phyloP scores from a whole-genome alignment of 2,113 vertebrate species.

The Malaclemys terrapin region DNA sequence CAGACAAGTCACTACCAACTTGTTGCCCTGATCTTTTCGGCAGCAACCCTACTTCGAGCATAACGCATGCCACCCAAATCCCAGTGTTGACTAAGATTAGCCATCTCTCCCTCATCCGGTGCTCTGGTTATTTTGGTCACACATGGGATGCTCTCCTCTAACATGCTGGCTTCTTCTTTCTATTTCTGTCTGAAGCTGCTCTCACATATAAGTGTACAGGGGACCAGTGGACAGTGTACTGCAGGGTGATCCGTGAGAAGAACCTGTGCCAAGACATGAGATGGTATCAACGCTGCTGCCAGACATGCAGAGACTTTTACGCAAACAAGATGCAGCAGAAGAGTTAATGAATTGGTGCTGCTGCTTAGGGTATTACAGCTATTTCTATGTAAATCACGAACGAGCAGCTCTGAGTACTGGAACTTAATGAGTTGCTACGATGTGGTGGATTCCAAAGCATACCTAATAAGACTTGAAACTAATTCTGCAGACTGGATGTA shows the following conservation, averaged over 20 bases:
- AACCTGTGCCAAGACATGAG: constrained; percentile 96
- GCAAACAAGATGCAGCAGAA: constrained; percentile 90
- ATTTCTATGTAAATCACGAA: constrained; percentile 67
- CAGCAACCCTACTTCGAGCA: not conserved
- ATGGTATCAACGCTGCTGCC: constrained; percentile 97
- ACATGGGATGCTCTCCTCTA: not conserved
- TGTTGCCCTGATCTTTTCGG: not conserved
- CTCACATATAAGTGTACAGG: constrained; percentile 94
- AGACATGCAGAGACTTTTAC: constrained; percentile 97
- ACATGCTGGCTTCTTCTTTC: constrained; percentile 37
- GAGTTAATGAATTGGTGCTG: constrained; percentile 73
- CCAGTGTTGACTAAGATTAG: not conserved
- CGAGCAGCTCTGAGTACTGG: constrained; percentile 67
- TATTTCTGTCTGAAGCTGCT: constrained; percentile 83
- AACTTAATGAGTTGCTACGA: constrained; percentile 60
- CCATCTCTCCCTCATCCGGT: not conserved
- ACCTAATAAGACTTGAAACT: constrained; percentile 80
- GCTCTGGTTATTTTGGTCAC: not conserved
- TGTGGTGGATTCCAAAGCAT: constrained; percentile 74
- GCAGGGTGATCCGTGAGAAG: constrained; percentile 92
- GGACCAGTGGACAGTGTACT: constrained; percentile 97
- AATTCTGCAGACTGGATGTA: constrained; percentile 77
- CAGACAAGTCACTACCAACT: not conserved
- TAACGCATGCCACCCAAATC: not conserved
- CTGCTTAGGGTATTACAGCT: constrained; percentile 66